Evolutionary conservation across 2,888 invertebrate genomes (phyloP), one percentile per base, ranked within the genome.

Genomic region (Heliconius ismenius): DNA sequence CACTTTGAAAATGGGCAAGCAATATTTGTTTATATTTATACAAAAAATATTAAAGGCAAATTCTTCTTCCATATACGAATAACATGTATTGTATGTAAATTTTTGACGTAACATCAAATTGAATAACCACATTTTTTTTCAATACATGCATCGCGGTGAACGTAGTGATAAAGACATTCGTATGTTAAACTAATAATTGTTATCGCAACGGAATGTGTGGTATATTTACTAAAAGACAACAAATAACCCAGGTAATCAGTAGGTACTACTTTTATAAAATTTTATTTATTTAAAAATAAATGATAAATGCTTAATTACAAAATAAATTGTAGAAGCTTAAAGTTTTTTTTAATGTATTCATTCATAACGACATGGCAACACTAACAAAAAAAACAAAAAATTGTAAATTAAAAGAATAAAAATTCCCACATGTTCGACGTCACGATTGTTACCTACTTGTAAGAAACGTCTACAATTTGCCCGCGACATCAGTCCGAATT

Each of bases 401-500:
- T 39, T 72, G 62, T 62, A 62, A 49, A 72, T 72, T 72, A 68
- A 65, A 65, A 65, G 39, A 39, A 39, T 63, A 62, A 54, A 43
- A 65, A 9, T 73, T 76, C 76, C 72, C 76, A 76, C 76, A 76
- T 72, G 36, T 62, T 21, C 72, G 26, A 67, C 72, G 76, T 76
- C 76, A 74, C 77, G 77, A 69, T 74, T 65, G 60, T 28, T 67
- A 28, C 36, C 32, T 26, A 58, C 36, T 60, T 28, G 36, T 39
- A 62, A 63, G 77, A 58, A 74, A 58, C 70, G 28, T 18, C 49
- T 21, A 54, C 72, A 65, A 76, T 73, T 65, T 43, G 63, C 18
- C 62, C 67, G 75, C 77, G 80, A 81, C 79, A 80, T 80, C 80
- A 65, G 24, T 49, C 80, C 80, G 76, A 80, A 81, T 81, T 81